Conservation (phyloP, 2,113 vertebrate species). For the Dasyprocta punctata region DNA sequence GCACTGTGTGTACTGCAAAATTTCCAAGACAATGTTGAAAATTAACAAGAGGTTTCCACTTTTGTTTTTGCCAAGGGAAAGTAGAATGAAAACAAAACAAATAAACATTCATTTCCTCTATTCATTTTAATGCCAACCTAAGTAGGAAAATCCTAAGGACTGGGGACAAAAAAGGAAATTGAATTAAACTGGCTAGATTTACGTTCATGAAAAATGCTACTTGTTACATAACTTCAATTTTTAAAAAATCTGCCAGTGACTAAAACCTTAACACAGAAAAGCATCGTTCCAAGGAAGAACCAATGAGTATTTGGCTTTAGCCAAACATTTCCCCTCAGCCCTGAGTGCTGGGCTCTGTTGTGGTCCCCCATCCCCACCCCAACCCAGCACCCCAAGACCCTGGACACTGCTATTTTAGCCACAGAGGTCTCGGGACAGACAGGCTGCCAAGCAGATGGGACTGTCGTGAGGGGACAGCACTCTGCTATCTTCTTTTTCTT, state of each 20-base stretch:
- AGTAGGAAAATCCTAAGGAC: neutral
- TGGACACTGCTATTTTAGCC: neutral
- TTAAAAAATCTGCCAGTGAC: neutral
- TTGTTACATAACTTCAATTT: neutral
- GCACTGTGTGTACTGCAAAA: neutral
- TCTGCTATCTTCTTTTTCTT: neutral
- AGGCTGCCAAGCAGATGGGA: neutral
- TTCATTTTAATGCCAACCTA: slow-evolving; percentile 20
- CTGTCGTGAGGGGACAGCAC: neutral
- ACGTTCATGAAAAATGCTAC: neutral
- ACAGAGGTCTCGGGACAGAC: neutral
- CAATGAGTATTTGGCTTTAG: neutral
- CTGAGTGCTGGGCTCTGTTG: neutral
- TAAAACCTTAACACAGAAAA: neutral
- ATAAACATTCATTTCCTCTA: neutral
- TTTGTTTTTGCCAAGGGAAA: slow-evolving; percentile 38
- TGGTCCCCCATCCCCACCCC: neutral
- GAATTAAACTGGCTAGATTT: neutral
- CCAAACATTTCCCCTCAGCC: neutral
- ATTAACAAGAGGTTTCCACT: neutral
- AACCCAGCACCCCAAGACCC: neutral
- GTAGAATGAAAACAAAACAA: neutral
- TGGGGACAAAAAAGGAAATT: neutral
- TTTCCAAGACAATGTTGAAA: neutral
- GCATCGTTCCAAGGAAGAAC: neutral